phyloP scores from a whole-genome alignment of 2,797 vertebrate species.

The Poeciliopsis turneri region DNA sequence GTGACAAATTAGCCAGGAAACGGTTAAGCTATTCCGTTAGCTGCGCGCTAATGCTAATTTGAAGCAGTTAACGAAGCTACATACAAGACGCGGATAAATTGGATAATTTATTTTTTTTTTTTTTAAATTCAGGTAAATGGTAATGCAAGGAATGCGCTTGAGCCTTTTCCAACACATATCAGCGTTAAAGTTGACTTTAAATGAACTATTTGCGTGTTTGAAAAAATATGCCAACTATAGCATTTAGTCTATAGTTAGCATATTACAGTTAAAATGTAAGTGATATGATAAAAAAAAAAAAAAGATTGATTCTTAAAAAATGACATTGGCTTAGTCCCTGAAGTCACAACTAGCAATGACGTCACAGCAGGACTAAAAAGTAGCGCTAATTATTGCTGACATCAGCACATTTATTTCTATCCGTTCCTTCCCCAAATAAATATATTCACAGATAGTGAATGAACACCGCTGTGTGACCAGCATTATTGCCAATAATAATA shows the following conservation, averaged over 20 bases:
- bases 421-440: neutral
- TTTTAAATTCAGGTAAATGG: neutral
- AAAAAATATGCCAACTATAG: neutral
- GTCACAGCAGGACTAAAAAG: neutral
- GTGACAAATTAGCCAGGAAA: slow-evolving; percentile 1
- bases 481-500: neutral
- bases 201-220: neutral
- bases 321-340: neutral
- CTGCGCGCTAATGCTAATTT: neutral
- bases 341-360: neutral
- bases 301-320: no score
- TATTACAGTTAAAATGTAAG: neutral
- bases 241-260: neutral
- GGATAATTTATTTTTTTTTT: no score
- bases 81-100: no score
- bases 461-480: neutral
- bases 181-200: neutral
- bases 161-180: neutral
- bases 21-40: neutral
- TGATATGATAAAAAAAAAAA: neutral
- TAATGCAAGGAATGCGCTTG: neutral
- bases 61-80: neutral
- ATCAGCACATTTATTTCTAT: neutral
- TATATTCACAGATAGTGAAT: neutral
- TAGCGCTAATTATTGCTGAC: neutral